phyloP scores from a whole-genome alignment of 2,888 invertebrate species.

The Lasioglossum figueresi region DNA sequence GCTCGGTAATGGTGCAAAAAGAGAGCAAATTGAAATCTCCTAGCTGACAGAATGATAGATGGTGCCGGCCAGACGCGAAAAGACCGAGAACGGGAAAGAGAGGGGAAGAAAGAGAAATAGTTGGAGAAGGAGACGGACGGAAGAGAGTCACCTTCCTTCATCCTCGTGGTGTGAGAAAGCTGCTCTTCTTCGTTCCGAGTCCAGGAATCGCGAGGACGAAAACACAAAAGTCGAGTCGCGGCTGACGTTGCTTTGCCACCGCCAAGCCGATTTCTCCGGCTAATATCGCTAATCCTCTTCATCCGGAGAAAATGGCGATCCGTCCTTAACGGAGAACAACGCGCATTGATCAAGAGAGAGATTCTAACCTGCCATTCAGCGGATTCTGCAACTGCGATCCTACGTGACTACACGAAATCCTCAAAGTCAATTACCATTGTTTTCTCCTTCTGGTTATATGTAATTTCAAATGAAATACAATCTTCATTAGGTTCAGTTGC shows the following conservation, averaged over 20 bases:
- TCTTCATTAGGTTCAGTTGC: not conserved
- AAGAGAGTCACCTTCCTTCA: conserved; percentile 44
- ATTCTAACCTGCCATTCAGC: not conserved
- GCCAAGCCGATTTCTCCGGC: conserved; percentile 60
- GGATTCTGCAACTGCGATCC: not conserved
- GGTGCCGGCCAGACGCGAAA: conserved; percentile 69
- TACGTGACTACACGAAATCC: conserved; percentile 30
- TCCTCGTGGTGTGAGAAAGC: conserved; percentile 62
- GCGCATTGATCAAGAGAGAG: conserved; percentile 32
- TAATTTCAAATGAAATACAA: not conserved
- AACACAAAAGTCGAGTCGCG: conserved; percentile 60
- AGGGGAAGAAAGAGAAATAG: conserved; percentile 17
- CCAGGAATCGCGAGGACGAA: conserved; percentile 47
- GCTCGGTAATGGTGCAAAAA: conserved; percentile 80
- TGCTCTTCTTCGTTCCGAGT: conserved; percentile 52
- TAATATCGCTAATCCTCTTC: conserved; percentile 64
- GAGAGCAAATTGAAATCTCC: conserved; percentile 83
- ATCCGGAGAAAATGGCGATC: conserved; percentile 56
- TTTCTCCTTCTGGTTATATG: conserved; percentile 17
- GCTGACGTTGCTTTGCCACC: conserved; percentile 33
- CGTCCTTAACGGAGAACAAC: conserved; percentile 48
- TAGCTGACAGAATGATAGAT: conserved; percentile 83
- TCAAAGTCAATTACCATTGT: conserved; percentile 45
- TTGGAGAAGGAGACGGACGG: not conserved
- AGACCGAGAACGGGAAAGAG: conserved; percentile 52